Evolutionary conservation across 2,888 invertebrate genomes (phyloP).

Genomic region (Eupeodes latifasciatus): DNA sequence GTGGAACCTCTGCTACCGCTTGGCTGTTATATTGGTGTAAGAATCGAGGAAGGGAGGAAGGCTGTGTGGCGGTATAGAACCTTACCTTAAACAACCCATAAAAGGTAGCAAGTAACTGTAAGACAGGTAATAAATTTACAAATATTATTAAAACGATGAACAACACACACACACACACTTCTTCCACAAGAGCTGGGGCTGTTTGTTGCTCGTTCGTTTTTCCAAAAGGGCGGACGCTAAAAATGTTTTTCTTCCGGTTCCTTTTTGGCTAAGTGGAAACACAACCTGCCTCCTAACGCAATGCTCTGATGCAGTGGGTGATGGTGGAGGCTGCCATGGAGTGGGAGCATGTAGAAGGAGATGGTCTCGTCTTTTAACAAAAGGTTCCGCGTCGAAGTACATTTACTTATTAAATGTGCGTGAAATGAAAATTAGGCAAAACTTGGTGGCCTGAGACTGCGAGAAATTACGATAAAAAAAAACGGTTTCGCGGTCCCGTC

Average conservation of each 20-base stretch:
- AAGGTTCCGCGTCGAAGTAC: conserved; percentile 62
- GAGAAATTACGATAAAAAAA: conserved; percentile 24
- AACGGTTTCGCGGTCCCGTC: conserved; percentile 21
- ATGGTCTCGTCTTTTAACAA: conserved; percentile 34
- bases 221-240: conserved; percentile 51
- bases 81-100: conserved; percentile 66
- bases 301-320: not conserved
- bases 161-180: not conserved
- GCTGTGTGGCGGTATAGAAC: conserved; percentile 33
- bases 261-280: conserved; percentile 42
- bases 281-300: not conserved
- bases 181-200: conserved; percentile 3
- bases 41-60: not conserved
- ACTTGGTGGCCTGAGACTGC: conserved; percentile 36
- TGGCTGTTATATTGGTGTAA: not conserved
- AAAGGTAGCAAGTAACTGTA: conserved; percentile 68
- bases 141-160: conserved; percentile 69
- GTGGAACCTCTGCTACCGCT: conserved; percentile 43
- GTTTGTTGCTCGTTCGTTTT: conserved; percentile 10
- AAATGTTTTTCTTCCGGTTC: conserved; percentile 65
- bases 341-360: not conserved
- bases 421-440: conserved; percentile 74
- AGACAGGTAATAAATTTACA: conserved; percentile 74
- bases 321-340: not conserved
- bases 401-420: conserved; percentile 76